Evolutionary conservation across 2,888 invertebrate species (phyloP).

Genomic region (Cheilosia impressa): DNA sequence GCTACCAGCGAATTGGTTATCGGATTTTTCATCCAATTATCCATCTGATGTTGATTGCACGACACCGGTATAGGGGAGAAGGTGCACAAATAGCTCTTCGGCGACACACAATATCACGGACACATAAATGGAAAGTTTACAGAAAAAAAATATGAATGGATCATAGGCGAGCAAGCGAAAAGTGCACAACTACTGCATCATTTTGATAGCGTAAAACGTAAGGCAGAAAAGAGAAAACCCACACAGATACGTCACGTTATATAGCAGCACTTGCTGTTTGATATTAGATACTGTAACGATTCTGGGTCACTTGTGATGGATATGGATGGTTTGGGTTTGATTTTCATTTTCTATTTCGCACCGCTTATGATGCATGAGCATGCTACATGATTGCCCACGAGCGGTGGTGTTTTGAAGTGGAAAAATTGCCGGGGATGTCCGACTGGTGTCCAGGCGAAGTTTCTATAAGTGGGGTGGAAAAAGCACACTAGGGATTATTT

Average conservation of each 20-base stretch:
- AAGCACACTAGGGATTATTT: no score
- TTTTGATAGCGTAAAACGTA: constrained; percentile 4
- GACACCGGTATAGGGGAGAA: background rate
- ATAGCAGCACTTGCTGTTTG: background rate
- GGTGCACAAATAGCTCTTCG: background rate
- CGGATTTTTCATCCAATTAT: constrained; percentile 24
- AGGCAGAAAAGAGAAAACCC: constrained; percentile 42
- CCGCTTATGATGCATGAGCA: background rate
- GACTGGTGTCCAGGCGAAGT: no score
- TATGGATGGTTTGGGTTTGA: constrained; percentile 1
- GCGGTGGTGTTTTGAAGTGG: no score
- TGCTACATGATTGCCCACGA: background rate
- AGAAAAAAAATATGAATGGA: constrained; percentile 1
- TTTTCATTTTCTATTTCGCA: constrained; percentile 17
- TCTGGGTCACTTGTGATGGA: constrained; percentile 26
- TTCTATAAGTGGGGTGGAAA: no score
- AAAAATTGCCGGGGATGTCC: no score
- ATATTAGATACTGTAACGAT: background rate
- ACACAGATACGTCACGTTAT: background rate
- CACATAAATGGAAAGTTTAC: constrained; percentile 37
- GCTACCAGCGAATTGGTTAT: constrained; percentile 30
- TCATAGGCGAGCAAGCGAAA: background rate
- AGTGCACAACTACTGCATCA: background rate
- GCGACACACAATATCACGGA: constrained; percentile 21
- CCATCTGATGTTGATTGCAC: background rate